These are phyloP conservation scores for Dynastes grantii DNA, from an alignment of 2,888 invertebrate genomes.

Conservation along the genomic window DNA sequence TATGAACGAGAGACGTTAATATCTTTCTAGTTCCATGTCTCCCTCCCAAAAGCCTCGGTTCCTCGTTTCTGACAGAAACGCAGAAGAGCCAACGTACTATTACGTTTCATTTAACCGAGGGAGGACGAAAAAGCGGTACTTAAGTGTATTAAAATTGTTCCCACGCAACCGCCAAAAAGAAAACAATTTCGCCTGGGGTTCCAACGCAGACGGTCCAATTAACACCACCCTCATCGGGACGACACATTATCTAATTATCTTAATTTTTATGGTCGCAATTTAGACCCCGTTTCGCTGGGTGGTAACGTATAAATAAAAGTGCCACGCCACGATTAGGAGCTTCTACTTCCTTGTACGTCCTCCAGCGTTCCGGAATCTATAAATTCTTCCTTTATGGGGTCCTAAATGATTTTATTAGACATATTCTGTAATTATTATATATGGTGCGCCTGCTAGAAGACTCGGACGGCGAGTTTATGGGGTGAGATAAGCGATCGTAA, in stretches of 20 bases:
- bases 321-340: not conserved
- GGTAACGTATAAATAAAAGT: slow-evolving; percentile 15
- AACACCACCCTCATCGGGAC: slow-evolving; percentile 38
- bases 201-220: slow-evolving; percentile 32
- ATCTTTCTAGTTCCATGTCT: not conserved
- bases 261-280: slow-evolving; percentile 41
- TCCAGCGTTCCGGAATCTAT: slow-evolving; percentile 15
- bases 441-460: slow-evolving; percentile 11
- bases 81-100: not conserved
- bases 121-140: not conserved
- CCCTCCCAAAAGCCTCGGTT: not conserved
- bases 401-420: slow-evolving; percentile 42
- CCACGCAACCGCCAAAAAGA: slow-evolving; percentile 9
- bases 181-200: slow-evolving; percentile 13
- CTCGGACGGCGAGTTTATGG: not conserved
- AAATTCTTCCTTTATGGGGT: slow-evolving; percentile 32
- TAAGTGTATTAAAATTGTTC: slow-evolving; percentile 36
- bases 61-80: not conserved
- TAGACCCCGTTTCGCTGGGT: not conserved
- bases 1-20: not conserved
- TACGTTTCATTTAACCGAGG: slow-evolving; percentile 5
- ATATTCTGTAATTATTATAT: slow-evolving; percentile 40
- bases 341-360: slow-evolving; percentile 9
- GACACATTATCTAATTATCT: slow-evolving; percentile 42
- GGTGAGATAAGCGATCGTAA: slow-evolving; percentile 4